Evolutionary conservation across 2,797 vertebrate species (phyloP).

Genomic region (Lacerta bilineata): DNA sequence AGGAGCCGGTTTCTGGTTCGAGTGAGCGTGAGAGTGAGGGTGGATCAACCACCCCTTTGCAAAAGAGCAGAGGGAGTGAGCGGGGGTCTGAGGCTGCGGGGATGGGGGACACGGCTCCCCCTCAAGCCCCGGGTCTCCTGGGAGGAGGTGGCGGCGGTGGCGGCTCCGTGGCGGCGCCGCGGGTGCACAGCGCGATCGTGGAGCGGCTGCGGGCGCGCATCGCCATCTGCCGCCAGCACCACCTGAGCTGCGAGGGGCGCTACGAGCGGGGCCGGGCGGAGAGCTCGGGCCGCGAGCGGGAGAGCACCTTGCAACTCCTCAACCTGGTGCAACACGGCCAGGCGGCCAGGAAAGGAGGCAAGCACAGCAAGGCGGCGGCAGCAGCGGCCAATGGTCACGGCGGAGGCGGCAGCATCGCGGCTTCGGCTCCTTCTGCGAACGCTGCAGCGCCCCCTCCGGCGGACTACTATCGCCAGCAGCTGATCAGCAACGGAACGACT

Average conservation of each 20-base stretch:
- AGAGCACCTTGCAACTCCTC: constrained; percentile 93
- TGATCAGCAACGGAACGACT: constrained; percentile 67
- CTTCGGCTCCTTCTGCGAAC: constrained; percentile 49
- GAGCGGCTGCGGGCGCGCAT: constrained; percentile 95
- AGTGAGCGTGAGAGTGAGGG: constrained; percentile 53
- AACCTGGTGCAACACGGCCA: constrained; percentile 93
- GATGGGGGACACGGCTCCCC: constrained; percentile 94
- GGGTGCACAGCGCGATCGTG: constrained; percentile 95
- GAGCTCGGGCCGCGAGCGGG: constrained; percentile 91
- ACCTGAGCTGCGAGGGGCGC: constrained; percentile 93
- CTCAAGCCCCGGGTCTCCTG: constrained; percentile 86
- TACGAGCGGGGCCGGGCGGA: constrained; percentile 93
- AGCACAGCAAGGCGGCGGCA: constrained; percentile 83
- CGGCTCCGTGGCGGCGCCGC: constrained; percentile 83
- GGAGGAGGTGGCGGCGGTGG: constrained; percentile 81
- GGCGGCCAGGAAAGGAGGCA: constrained; percentile 84
- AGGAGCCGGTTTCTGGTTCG: too few relatives aligned
- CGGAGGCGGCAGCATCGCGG: constrained; percentile 2
- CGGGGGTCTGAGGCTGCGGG: constrained; percentile 31
- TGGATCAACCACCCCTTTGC: constrained; percentile 33
- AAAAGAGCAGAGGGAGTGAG: not conserved
- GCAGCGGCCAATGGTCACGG: constrained; percentile 17
- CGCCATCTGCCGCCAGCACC: constrained; percentile 93
- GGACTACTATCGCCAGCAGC: constrained; percentile 74
- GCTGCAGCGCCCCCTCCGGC: constrained; percentile 68